These are phyloP conservation scores for Listronotus bonariensis DNA, from an alignment of 1,140 invertebrate species.

Conservation along the genomic window DNA sequence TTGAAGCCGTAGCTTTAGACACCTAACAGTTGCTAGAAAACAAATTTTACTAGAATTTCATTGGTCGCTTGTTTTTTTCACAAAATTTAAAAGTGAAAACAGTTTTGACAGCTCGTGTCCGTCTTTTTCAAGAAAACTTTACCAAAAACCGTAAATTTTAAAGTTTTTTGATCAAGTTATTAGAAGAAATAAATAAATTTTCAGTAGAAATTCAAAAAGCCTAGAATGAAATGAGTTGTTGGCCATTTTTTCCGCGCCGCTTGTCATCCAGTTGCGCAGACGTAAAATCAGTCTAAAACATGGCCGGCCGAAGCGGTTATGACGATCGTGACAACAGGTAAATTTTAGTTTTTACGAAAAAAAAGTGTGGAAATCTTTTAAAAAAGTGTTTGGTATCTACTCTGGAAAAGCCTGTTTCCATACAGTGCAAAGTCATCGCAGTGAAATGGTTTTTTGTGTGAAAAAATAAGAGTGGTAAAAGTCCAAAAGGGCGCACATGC, in stretches of 20 bases:
- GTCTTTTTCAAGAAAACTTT: slow-evolving; percentile 3
- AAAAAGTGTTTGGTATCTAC: background rate
- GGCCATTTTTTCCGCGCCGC: slow-evolving; percentile 25
- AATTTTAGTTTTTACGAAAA: slow-evolving; percentile 37
- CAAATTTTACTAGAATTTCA: background rate
- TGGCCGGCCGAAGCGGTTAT: slow-evolving; percentile 53
- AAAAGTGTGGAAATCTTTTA: background rate
- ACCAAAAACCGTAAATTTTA: background rate
- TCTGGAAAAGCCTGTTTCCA: background rate
- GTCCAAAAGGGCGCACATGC: slow-evolving; percentile 15
- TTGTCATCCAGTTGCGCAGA: slow-evolving; percentile 25
- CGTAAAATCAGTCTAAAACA: slow-evolving; percentile 45
- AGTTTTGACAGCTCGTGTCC: slow-evolving; percentile 3
- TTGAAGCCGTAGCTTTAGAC: background rate
- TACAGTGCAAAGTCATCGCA: background rate
- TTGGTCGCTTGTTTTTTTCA: background rate
- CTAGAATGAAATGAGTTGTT: slow-evolving; percentile 29
- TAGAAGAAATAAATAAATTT: slow-evolving; percentile 10
- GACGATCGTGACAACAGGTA: slow-evolving; percentile 55
- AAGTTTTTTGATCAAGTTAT: background rate
- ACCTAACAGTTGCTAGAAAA: background rate
- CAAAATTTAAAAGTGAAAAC: slow-evolving; percentile 6
- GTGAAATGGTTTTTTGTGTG: background rate
- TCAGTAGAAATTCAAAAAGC: slow-evolving; percentile 1
- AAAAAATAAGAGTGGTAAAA: slow-evolving; percentile 3